Percentiles rank a stretch among this genome's conserved stretches.
These are phyloP conservation scores for Hipposideros larvatus DNA, from an alignment of 2,797 vertebrate genomes.

Conservation along the genomic window DNA sequence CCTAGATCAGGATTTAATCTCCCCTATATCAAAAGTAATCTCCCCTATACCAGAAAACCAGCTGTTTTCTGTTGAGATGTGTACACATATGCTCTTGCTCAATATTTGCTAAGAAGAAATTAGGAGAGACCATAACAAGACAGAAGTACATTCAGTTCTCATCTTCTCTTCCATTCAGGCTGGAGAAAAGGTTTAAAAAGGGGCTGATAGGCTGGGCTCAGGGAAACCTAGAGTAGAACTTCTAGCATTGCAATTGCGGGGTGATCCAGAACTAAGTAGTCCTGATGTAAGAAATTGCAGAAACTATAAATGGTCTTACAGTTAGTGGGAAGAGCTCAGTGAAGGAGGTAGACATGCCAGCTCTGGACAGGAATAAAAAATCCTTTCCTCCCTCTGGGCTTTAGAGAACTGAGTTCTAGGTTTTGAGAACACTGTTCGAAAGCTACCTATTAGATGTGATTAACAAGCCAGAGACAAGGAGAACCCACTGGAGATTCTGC, in stretches of 20 bases:
- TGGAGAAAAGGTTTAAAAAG: neutral
- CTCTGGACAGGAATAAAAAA: neutral
- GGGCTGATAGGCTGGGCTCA: neutral
- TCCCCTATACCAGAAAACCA: too few species aligned
- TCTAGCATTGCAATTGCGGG: neutral
- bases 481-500: neutral
- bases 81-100: neutral
- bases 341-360: neutral
- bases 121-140: neutral
- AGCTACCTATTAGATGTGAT: neutral
- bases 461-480: neutral
- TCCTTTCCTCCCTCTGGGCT: neutral
- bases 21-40: neutral
- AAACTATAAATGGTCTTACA: neutral
- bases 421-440: neutral
- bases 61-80: neutral
- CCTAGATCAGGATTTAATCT: neutral
- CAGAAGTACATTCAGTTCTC: neutral
- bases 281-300: neutral
- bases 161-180: neutral
- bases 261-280: neutral
- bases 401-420: neutral
- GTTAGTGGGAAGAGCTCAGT: neutral
- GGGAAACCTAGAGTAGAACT: neutral
- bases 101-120: neutral